Conservation (phyloP, 2,888 invertebrate species). For the Anoncus sp. region DNA sequence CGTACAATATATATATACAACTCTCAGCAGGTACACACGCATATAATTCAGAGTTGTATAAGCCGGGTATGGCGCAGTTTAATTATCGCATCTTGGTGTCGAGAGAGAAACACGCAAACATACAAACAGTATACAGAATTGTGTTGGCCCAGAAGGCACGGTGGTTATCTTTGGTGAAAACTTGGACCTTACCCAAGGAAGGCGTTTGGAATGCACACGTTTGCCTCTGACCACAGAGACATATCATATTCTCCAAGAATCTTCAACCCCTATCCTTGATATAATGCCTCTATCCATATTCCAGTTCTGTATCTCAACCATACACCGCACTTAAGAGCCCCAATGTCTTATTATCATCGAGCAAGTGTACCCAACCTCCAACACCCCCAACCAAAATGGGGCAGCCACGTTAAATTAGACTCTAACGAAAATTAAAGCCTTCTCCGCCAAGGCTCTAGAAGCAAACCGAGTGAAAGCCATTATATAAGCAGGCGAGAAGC, state of each 20-base stretch:
- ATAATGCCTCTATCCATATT: neutral
- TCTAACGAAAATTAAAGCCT: conserved; percentile 74
- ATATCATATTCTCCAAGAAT: conserved; percentile 32
- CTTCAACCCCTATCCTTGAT: conserved; percentile 1
- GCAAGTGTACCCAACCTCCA: neutral
- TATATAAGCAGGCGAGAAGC: conserved; percentile 67
- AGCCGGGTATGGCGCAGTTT: conserved; percentile 75
- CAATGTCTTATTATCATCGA: conserved; percentile 21
- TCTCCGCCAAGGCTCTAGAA: conserved; percentile 27
- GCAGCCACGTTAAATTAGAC: conserved; percentile 66
- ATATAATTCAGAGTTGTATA: conserved; percentile 81
- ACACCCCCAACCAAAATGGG: neutral
- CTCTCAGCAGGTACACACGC: conserved; percentile 72
- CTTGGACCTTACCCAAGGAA: conserved; percentile 69
- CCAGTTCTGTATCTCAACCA: conserved; percentile 5
- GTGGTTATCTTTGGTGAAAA: conserved; percentile 64
- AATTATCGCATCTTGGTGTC: conserved; percentile 81
- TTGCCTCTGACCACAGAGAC: conserved; percentile 57
- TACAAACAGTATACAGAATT: conserved; percentile 19
- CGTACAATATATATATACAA: conserved; percentile 19
- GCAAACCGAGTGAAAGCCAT: conserved; percentile 62
- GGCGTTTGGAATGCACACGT: conserved; percentile 37
- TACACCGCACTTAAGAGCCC: conserved; percentile 3
- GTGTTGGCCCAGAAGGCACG: conserved; percentile 48
- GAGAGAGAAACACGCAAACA: conserved; percentile 39